phyloP scores from a whole-genome alignment of 2,797 vertebrate genomes.

The Miichthys miiuy region DNA sequence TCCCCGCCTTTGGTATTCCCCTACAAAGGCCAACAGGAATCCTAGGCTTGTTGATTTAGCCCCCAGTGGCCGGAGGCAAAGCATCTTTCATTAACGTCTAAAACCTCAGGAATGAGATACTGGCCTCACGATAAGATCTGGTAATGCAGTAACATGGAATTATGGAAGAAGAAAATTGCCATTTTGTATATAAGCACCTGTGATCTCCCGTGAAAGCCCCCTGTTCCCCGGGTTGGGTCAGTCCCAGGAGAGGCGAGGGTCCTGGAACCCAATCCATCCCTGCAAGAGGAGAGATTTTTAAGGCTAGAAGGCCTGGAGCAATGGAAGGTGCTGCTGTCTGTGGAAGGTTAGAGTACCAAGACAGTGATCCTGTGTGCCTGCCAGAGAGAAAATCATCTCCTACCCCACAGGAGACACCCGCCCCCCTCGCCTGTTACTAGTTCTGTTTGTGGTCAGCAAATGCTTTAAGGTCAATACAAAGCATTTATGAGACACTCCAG shows the following conservation, averaged over 20 bases:
- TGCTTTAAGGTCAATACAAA: slow-evolving; percentile 74
- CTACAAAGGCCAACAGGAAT: slow-evolving; percentile 85
- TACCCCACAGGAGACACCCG: slow-evolving; percentile 63
- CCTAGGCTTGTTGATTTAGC: slow-evolving; percentile 84
- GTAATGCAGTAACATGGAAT: slow-evolving; percentile 89
- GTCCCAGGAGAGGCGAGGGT: slow-evolving; percentile 79
- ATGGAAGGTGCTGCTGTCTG: slow-evolving; percentile 74
- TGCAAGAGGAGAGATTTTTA: slow-evolving; percentile 75
- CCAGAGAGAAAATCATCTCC: slow-evolving; percentile 77
- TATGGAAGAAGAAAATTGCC: slow-evolving; percentile 89
- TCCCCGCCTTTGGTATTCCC: slow-evolving; percentile 76
- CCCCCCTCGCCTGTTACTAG: slow-evolving; percentile 25
- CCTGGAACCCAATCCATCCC: slow-evolving; percentile 79
- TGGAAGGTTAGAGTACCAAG: slow-evolving; percentile 74
- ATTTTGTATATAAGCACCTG: slow-evolving; percentile 91
- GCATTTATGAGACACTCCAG: slow-evolving; percentile 71
- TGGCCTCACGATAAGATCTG: slow-evolving; percentile 86
- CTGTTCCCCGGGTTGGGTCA: slow-evolving; percentile 80
- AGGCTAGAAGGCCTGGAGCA: slow-evolving; percentile 72
- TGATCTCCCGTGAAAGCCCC: slow-evolving; percentile 87
- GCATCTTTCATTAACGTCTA: slow-evolving; percentile 89
- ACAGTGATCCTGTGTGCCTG: slow-evolving; percentile 76
- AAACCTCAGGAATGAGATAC: slow-evolving; percentile 89
- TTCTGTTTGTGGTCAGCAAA: slow-evolving; percentile 76
- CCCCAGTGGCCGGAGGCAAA: slow-evolving; percentile 82